phyloP scores from a whole-genome alignment of 1,140 invertebrate genomes.

The Drosophila lacteicornis region DNA sequence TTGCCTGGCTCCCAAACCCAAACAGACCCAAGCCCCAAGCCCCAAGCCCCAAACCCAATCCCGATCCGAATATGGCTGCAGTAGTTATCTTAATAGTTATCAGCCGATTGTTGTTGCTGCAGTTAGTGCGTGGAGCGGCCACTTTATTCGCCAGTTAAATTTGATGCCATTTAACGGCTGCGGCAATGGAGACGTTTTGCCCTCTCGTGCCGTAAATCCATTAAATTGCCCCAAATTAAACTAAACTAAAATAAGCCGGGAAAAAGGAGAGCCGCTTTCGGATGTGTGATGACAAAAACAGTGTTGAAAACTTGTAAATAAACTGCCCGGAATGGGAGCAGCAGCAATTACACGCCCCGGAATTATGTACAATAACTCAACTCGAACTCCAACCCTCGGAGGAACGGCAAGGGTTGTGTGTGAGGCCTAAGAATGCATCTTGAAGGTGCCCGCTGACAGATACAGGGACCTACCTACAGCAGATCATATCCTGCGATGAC shows the following conservation, averaged over 20 bases:
- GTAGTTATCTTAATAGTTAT: constrained; percentile 82
- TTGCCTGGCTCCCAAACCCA: constrained; percentile 39
- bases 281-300: constrained; percentile 64
- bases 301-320: constrained; percentile 66
- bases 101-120: constrained; percentile 61
- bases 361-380: constrained; percentile 55
- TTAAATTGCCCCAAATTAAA: constrained; percentile 58
- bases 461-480: constrained; percentile 44
- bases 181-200: constrained; percentile 69
- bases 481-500: constrained; percentile 25
- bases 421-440: constrained; percentile 24
- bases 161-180: constrained; percentile 64
- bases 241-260: constrained; percentile 41
- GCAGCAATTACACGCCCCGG: constrained; percentile 54
- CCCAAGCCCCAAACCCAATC: background rate
- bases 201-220: constrained; percentile 66
- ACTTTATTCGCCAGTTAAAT: constrained; percentile 71
- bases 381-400: constrained; percentile 28
- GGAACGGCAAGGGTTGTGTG: constrained; percentile 15
- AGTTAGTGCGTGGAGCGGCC: constrained; percentile 56
- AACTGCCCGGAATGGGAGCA: constrained; percentile 55
- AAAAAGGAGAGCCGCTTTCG: background rate
- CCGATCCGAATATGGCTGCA: constrained; percentile 63
- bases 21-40: background rate
- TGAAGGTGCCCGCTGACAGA: constrained; percentile 50